These are phyloP conservation scores for Heterohyrax brucei DNA, from an alignment of 2,797 vertebrate species.

Conservation along the genomic window DNA sequence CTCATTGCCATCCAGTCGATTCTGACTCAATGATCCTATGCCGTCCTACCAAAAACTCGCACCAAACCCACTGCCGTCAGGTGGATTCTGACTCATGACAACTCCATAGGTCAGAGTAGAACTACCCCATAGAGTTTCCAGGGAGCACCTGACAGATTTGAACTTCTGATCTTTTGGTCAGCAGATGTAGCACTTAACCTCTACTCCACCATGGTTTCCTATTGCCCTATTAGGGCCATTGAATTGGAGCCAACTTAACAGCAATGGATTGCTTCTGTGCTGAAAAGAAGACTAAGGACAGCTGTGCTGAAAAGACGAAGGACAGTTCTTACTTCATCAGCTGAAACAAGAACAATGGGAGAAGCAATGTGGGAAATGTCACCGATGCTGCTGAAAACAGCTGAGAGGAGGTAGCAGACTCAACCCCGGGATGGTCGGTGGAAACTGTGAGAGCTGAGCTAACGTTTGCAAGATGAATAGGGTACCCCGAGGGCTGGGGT, in stretches of 20 bases:
- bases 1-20: too few relatives aligned
- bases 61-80: too few relatives aligned
- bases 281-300: not conserved
- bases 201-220: too few relatives aligned
- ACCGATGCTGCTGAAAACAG: not conserved
- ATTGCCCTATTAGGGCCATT: not conserved
- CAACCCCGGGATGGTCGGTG: not conserved
- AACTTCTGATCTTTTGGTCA: too few relatives aligned
- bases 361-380: not conserved
- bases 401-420: not conserved
- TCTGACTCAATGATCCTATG: too few relatives aligned
- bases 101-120: too few relatives aligned
- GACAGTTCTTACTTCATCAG: not conserved
- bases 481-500: rapidly evolving
- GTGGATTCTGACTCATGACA: too few relatives aligned
- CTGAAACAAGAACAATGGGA: not conserved
- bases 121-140: too few relatives aligned
- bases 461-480: not conserved
- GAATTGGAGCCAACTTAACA: not conserved
- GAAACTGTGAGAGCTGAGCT: not conserved
- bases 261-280: not conserved
- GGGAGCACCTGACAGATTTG: too few relatives aligned
- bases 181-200: too few relatives aligned
- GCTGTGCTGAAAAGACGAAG: not conserved
- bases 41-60: too few relatives aligned